Evolutionary conservation across 2,797 vertebrate species (phyloP).

Genomic region (Bradypodion ventrale): DNA sequence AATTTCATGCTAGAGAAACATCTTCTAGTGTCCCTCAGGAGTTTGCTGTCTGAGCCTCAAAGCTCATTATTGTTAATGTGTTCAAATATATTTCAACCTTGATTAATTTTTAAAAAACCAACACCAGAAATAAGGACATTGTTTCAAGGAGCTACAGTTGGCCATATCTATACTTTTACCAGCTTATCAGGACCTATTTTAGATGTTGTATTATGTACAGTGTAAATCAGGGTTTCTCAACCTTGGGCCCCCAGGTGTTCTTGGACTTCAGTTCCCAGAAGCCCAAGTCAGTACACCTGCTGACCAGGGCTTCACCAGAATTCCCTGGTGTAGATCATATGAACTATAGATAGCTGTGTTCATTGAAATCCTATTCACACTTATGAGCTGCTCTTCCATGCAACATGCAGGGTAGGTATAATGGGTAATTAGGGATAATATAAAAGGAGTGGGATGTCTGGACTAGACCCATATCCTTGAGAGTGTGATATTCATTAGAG

Average conservation of each 20-base stretch:
- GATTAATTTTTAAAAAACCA: neutral
- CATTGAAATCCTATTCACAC: neutral
- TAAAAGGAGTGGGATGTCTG: neutral
- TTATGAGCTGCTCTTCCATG: neutral
- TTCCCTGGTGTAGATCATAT: too few relatives aligned
- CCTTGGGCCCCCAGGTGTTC: too few relatives aligned
- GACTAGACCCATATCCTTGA: neutral
- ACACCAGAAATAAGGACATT: too few relatives aligned
- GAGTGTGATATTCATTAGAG: neutral
- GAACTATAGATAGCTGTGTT: too few relatives aligned
- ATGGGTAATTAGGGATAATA: neutral
- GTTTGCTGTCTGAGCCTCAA: conserved; percentile 38
- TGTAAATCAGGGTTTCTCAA: too few relatives aligned
- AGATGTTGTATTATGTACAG: neutral
- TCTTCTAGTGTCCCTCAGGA: conserved; percentile 10
- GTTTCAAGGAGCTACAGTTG: neutral
- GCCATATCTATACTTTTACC: neutral
- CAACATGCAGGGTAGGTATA: neutral
- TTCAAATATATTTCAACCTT: conserved; percentile 31
- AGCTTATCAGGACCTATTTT: neutral
- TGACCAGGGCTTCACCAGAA: too few relatives aligned
- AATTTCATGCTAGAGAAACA: conserved; percentile 25
- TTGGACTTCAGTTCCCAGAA: too few relatives aligned
- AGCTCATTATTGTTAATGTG: conserved; percentile 32
- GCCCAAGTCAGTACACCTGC: too few relatives aligned